Conservation (phyloP, 23 tunicate species). For the Ascidia mentula region DNA sequence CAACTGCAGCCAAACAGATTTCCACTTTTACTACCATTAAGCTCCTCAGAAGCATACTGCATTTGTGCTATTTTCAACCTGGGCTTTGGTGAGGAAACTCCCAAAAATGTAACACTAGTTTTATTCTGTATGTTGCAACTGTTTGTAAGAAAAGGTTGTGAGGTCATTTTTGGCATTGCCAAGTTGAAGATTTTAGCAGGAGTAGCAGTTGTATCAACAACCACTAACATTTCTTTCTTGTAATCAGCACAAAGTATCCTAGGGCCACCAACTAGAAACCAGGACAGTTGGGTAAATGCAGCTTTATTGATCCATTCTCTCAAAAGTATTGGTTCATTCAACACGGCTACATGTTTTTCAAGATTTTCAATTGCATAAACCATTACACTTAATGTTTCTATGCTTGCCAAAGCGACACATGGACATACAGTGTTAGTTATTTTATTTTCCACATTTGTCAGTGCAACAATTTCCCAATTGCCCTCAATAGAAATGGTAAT, state of each 20-base stretch:
- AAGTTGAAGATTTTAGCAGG: not conserved
- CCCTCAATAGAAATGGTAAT: not conserved
- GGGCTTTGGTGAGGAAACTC: not conserved
- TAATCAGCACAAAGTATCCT: not conserved
- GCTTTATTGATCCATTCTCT: not conserved
- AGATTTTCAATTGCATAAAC: not conserved
- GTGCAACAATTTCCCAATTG: not conserved
- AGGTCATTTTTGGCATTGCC: not conserved
- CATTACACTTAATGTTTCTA: not conserved
- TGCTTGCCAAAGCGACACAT: not conserved
- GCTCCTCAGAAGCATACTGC: not conserved
- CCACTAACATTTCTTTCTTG: not conserved
- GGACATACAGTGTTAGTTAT: not conserved
- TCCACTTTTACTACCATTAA: not conserved
- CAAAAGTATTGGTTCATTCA: not conserved
- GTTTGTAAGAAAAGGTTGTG: not conserved
- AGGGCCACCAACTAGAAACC: not conserved
- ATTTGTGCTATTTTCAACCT: not conserved
- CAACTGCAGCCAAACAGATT: constrained; percentile 1
- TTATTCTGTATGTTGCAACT: not conserved
- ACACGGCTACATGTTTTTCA: not conserved
- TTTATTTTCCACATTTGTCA: constrained; percentile 1
- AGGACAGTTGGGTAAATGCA: not conserved
- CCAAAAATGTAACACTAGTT: not conserved
- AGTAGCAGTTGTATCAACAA: not conserved